These are phyloP conservation scores for Trematomus loennbergii DNA, from an alignment of 2,113 vertebrate species.

Conservation along the genomic window DNA sequence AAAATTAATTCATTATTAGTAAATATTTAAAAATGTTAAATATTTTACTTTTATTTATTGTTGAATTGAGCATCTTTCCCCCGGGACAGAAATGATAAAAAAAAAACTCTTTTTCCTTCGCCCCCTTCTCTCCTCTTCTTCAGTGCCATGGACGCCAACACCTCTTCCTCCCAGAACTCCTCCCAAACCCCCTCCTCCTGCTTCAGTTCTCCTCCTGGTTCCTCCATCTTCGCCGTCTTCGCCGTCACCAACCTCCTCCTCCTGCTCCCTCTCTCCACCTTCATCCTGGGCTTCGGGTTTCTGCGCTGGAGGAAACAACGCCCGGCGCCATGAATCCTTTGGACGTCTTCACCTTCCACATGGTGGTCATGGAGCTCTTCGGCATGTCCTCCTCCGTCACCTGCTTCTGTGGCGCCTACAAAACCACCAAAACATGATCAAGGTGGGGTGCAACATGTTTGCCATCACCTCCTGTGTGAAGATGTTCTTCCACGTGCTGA, in stretches of 20 bases:
- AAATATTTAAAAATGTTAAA: no score
- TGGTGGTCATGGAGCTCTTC: constrained; percentile 25
- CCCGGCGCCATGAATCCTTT: not conserved
- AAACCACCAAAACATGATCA: rapidly evolving
- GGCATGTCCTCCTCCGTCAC: not conserved
- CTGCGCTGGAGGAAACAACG: not conserved
- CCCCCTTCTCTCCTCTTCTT: not conserved
- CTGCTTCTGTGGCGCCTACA: not conserved
- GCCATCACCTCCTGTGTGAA: constrained; percentile 16
- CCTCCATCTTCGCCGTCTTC: constrained; percentile 10
- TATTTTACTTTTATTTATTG: no score
- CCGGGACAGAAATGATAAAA: no score
- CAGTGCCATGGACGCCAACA: not conserved
- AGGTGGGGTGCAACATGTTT: constrained; percentile 8
- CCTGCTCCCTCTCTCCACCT: constrained; percentile 35
- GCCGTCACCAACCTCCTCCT: constrained; percentile 27
- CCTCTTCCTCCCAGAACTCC: not conserved
- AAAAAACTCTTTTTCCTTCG: not conserved
- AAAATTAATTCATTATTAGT: no score
- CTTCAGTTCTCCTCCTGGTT: not conserved
- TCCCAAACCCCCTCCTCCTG: no score
- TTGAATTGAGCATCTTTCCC: no score
- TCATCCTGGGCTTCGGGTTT: not conserved
- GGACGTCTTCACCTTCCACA: constrained; percentile 38
- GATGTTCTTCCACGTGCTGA: constrained; percentile 35